Percentiles rank a stretch among this genome's conserved stretches.
Evolutionary conservation across 2,113 vertebrate species (phyloP).

Genomic region (Elephas maximus): DNA sequence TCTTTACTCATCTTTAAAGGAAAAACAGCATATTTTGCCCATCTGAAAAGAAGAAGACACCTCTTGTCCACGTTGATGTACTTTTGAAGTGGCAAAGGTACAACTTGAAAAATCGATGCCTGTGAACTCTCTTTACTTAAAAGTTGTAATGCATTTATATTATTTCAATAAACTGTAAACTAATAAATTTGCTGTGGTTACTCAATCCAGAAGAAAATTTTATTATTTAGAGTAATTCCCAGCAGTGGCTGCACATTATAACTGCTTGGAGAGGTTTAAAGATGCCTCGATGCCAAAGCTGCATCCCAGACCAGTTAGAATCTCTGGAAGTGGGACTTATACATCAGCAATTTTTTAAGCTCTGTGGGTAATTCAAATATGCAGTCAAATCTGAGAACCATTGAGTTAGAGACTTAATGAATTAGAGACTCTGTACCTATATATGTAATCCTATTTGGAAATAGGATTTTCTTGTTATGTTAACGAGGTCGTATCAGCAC

Average conservation of each 20-base stretch:
- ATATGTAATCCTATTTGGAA: too few species aligned
- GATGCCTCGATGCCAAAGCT: neutral
- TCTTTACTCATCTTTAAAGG: neutral
- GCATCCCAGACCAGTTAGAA: neutral
- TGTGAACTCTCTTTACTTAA: neutral
- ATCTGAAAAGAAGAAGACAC: neutral
- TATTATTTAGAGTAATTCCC: neutral
- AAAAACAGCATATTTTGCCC: neutral
- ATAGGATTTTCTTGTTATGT: too few species aligned
- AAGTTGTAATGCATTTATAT: conserved; percentile 31
- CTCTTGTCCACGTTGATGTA: neutral
- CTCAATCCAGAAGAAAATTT: neutral
- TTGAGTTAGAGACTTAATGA: neutral
- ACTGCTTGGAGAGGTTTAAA: neutral
- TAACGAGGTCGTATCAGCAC: too few species aligned
- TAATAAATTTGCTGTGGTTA: neutral
- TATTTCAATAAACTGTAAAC: neutral
- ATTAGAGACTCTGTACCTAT: neutral
- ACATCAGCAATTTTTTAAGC: neutral
- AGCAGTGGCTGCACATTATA: neutral
- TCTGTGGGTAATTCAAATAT: too few species aligned
- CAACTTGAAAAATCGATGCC: neutral
- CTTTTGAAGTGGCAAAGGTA: neutral
- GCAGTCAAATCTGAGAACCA: neutral
- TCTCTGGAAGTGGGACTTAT: neutral